phyloP scores from a whole-genome alignment of 2,113 vertebrate species.

The Tamias sibiricus region DNA sequence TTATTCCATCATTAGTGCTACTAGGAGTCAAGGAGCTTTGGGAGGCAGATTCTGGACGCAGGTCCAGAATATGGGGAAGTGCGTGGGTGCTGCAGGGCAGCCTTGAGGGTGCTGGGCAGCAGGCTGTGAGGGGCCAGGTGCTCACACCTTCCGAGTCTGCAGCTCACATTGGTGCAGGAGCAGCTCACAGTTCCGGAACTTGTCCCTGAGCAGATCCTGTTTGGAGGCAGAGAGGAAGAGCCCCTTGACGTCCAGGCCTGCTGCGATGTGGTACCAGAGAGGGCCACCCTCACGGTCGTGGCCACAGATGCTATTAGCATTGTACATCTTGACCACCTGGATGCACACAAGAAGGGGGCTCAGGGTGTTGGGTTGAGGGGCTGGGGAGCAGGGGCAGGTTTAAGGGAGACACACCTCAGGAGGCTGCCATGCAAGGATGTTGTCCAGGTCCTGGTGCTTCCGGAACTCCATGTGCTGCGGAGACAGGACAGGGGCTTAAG shows the following conservation, averaged over 20 bases:
- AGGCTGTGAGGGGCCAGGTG: background rate
- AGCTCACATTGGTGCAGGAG: conserved; percentile 86
- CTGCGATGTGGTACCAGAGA: conserved; percentile 92
- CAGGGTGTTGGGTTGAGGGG: background rate
- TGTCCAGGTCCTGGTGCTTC: conserved; percentile 90
- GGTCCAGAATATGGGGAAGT: no score
- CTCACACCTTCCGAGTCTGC: conserved; percentile 88
- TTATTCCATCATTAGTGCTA: background rate
- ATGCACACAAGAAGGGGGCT: rapidly evolving
- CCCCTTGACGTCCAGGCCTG: conserved; percentile 92
- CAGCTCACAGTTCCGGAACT: conserved; percentile 91
- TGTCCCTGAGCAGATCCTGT: conserved; percentile 93
- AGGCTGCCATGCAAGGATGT: conserved; percentile 88
- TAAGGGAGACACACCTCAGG: conserved; percentile 88
- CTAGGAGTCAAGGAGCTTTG: background rate
- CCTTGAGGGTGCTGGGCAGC: no score
- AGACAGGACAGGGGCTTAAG: background rate
- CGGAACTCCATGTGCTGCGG: conserved; percentile 92
- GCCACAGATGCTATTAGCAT: conserved; percentile 91
- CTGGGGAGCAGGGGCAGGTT: background rate
- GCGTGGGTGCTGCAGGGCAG: background rate
- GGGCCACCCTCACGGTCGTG: conserved; percentile 91
- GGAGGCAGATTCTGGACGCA: background rate
- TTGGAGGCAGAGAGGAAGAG: conserved; percentile 92
- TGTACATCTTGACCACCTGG: conserved; percentile 91